Evolutionary conservation across 2,888 invertebrate species (phyloP).

Genomic region (Melanotus villosus): DNA sequence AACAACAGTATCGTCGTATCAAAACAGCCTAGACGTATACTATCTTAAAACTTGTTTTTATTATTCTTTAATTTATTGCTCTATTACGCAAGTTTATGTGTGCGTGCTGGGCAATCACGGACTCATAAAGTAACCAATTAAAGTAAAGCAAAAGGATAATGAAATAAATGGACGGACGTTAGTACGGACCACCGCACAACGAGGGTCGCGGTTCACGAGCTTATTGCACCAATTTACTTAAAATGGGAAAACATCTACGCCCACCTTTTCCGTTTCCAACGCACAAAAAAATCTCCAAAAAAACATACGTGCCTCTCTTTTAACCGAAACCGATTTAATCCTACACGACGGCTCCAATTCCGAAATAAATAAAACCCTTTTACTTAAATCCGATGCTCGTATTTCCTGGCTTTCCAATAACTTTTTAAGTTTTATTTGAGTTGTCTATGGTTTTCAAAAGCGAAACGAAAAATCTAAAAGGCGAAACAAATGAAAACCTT

Average conservation of each 20-base stretch:
- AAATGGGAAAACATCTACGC: conserved; percentile 46
- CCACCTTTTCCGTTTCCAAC: conserved; percentile 40
- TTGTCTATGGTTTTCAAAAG: no score
- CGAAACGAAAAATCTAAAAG: no score
- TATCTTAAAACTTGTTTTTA: conserved; percentile 53
- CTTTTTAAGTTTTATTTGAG: conserved; percentile 28
- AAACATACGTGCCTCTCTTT: conserved; percentile 37
- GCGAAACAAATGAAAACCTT: not conserved
- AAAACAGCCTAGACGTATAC: conserved; percentile 11
- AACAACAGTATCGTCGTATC: no score
- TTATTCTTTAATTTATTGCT: conserved; percentile 53
- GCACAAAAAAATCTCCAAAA: conserved; percentile 29
- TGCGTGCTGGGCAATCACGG: conserved; percentile 47
- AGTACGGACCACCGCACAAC: conserved; percentile 42
- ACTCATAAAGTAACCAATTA: conserved; percentile 47
- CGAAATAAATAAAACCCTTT: conserved; percentile 45
- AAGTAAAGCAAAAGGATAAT: conserved; percentile 50
- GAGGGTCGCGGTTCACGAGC: conserved; percentile 47
- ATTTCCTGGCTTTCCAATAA: conserved; percentile 15
- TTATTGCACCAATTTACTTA: conserved; percentile 52
- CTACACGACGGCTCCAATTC: not conserved
- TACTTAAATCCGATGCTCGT: conserved; percentile 26
- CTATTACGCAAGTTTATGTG: conserved; percentile 54
- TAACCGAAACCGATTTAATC: conserved; percentile 29
- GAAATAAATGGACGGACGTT: conserved; percentile 50